A percentile compares a stretch with the other conserved stretches of the same genome.
These are phyloP conservation scores for Campylomormyrus tamandua DNA, from an alignment of 2,113 vertebrate species.

Conservation along the genomic window DNA sequence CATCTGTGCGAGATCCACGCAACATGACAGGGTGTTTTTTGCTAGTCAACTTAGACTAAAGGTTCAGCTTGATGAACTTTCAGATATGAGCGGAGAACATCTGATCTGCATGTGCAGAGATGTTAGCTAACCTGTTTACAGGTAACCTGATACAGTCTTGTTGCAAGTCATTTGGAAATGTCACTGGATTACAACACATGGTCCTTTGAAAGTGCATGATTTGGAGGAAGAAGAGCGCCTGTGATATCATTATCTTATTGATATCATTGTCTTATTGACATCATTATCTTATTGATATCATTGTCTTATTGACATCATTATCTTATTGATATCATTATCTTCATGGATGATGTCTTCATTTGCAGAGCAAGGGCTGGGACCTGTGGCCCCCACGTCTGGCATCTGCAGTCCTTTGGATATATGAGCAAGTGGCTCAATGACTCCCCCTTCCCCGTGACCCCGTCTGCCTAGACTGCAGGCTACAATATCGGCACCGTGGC, in stretches of 20 bases:
- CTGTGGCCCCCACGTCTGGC: neutral
- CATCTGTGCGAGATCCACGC: neutral
- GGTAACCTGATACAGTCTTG: neutral
- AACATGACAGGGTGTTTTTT: neutral
- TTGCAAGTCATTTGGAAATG: neutral
- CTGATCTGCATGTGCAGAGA: neutral
- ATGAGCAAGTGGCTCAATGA: neutral
- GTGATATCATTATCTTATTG: neutral
- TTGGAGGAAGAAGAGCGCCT: neutral
- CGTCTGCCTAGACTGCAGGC: neutral
- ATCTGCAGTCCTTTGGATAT: neutral
- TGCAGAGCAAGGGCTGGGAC: neutral
- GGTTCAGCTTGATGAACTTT: neutral
- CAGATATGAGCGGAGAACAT: neutral
- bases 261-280: neutral
- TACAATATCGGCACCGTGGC: neutral
- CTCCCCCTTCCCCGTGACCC: neutral
- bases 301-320: neutral
- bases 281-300: neutral
- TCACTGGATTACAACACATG: neutral
- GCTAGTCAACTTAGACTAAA: neutral
- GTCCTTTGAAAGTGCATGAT: neutral
- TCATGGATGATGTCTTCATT: neutral
- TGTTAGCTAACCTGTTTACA: neutral
- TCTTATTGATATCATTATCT: neutral